Conservation (phyloP, 2,113 vertebrate species). For the Phalacrocorax brasilianus region DNA sequence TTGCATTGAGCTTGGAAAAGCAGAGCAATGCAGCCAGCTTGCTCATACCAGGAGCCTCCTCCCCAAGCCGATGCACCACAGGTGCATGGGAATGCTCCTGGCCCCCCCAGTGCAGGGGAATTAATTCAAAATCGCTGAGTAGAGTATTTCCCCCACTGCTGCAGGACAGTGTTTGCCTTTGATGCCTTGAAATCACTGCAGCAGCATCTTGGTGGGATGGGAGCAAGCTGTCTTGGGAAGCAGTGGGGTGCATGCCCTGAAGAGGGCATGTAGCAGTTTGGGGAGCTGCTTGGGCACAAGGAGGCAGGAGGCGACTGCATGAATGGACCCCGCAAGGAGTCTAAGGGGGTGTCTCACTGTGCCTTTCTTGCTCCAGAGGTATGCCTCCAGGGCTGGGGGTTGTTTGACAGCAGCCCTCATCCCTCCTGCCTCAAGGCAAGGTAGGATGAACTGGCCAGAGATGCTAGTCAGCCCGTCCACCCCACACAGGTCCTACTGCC, state of each 20-base stretch:
- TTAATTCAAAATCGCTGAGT: not conserved
- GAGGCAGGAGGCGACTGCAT: not conserved
- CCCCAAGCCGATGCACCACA: accelerated
- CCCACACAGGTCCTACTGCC: not conserved
- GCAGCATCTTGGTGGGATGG: not conserved
- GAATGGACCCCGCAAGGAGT: not conserved
- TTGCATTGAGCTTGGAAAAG: not conserved
- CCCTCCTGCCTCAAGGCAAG: not conserved
- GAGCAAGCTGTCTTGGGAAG: accelerated
- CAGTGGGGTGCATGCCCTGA: no score
- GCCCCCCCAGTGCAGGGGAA: not conserved
- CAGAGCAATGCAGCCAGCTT: accelerated
- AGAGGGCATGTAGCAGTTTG: not conserved
- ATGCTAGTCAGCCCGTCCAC: not conserved
- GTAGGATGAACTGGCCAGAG: not conserved
- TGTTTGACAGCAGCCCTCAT: not conserved
- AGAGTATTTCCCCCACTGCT: not conserved
- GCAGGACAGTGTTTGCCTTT: not conserved
- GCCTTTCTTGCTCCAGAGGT: not conserved
- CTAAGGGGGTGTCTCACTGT: not conserved
- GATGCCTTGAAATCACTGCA: not conserved
- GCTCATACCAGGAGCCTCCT: not conserved
- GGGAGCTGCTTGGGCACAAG: not conserved
- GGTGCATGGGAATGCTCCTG: not conserved
- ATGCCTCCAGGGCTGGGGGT: not conserved